These are phyloP conservation scores for Diorhabda carinulata DNA, from an alignment of 1,140 invertebrate genomes.

Conservation along the genomic window DNA sequence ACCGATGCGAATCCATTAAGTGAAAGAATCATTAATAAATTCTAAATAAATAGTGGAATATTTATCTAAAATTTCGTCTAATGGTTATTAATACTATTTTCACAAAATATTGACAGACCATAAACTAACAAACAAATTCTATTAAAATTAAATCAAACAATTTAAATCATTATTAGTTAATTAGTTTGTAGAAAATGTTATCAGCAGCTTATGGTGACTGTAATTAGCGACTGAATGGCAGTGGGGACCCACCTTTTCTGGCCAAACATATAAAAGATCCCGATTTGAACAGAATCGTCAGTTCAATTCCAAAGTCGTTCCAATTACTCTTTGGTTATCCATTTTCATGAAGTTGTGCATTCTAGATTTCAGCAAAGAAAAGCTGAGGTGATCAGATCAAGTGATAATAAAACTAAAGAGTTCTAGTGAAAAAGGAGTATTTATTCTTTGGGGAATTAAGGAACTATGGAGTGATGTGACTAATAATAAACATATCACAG, in stretches of 20 bases:
- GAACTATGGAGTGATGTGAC: conserved; percentile 54
- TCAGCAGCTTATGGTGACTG: background rate
- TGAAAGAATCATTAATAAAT: too few relatives aligned
- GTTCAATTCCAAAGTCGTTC: conserved; percentile 3
- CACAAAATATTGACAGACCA: too few relatives aligned
- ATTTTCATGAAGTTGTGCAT: conserved; percentile 52
- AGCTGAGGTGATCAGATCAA: conserved; percentile 36
- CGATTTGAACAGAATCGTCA: background rate
- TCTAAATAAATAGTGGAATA: too few relatives aligned
- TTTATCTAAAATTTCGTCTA: too few relatives aligned
- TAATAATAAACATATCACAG: conserved; percentile 53
- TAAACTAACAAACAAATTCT: too few relatives aligned
- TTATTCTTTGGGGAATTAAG: conserved; percentile 38
- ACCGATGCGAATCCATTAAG: too few relatives aligned
- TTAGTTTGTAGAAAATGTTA: background rate
- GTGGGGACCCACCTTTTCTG: too few relatives aligned
- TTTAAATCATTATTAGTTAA: background rate
- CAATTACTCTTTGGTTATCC: conserved; percentile 60
- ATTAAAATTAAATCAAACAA: too few relatives aligned
- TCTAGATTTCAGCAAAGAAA: conserved; percentile 57
- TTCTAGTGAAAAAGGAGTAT: background rate
- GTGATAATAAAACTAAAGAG: background rate
- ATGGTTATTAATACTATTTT: too few relatives aligned
- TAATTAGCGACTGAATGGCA: too few relatives aligned
- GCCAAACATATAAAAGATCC: too few relatives aligned